These are phyloP conservation scores for Elachura formosa DNA, from an alignment of 2,113 vertebrate species.

Conservation along the genomic window DNA sequence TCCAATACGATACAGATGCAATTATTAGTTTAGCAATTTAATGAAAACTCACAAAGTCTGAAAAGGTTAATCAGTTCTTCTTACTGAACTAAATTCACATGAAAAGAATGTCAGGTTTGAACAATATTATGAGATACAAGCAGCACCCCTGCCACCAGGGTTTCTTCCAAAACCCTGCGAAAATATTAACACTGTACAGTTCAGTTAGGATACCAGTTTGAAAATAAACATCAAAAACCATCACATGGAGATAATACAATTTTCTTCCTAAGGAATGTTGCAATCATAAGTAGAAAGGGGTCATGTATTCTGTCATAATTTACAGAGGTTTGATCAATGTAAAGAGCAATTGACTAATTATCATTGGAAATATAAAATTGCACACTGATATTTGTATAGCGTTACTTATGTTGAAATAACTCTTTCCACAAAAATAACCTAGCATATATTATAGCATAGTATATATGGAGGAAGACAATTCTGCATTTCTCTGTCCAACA, in stretches of 20 bases:
- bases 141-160: neutral
- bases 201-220: neutral
- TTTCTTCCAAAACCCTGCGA: neutral
- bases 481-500: neutral
- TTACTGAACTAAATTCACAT: neutral
- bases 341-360: neutral
- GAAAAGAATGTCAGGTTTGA: neutral
- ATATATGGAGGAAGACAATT: neutral
- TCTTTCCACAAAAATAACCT: neutral
- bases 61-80: slow-evolving; percentile 21
- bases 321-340: neutral
- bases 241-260: neutral
- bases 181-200: neutral
- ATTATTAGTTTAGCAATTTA: slow-evolving; percentile 34
- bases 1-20: neutral
- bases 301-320: neutral
- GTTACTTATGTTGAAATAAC: neutral
- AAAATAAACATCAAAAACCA: neutral
- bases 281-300: neutral
- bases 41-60: slow-evolving; percentile 8
- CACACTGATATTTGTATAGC: neutral
- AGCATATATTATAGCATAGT: too few relatives aligned
- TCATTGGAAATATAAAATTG: neutral
- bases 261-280: neutral
- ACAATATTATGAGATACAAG: neutral